phyloP scores from a whole-genome alignment of 1,140 invertebrate genomes.

The Argopecten irradians region DNA sequence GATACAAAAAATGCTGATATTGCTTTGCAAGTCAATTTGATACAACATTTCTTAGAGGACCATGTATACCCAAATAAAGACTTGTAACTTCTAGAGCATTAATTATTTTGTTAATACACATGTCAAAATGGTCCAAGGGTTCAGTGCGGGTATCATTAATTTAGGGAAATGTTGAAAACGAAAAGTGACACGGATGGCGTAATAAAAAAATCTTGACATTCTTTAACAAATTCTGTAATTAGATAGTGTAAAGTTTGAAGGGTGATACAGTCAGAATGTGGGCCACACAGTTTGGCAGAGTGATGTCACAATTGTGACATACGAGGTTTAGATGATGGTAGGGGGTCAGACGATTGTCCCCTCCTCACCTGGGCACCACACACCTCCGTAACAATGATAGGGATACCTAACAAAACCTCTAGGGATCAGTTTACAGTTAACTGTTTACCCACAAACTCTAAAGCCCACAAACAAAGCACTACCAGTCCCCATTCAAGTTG shows the following conservation, averaged over 20 bases:
- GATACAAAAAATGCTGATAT: too few relatives aligned
- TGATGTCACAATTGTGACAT: conserved; percentile 21
- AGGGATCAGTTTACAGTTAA: neutral
- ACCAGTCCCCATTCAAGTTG: neutral
- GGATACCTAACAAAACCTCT: neutral
- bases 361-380: neutral
- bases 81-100: neutral
- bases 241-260: neutral
- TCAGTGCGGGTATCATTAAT: neutral
- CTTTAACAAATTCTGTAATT: neutral
- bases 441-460: conserved; percentile 15
- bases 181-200: neutral
- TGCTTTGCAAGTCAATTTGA: too few relatives aligned
- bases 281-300: neutral
- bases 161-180: neutral
- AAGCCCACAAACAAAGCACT: conserved; percentile 4
- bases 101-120: neutral
- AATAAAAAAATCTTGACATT: neutral
- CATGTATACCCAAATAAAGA: neutral
- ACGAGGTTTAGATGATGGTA: neutral
- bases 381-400: conserved; percentile 4
- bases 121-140: neutral
- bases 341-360: neutral
- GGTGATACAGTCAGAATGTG: neutral
- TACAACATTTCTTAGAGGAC: too few relatives aligned